These are phyloP conservation scores for Tipula vernalis DNA, from an alignment of 2,888 invertebrate species.

Conservation along the genomic window DNA sequence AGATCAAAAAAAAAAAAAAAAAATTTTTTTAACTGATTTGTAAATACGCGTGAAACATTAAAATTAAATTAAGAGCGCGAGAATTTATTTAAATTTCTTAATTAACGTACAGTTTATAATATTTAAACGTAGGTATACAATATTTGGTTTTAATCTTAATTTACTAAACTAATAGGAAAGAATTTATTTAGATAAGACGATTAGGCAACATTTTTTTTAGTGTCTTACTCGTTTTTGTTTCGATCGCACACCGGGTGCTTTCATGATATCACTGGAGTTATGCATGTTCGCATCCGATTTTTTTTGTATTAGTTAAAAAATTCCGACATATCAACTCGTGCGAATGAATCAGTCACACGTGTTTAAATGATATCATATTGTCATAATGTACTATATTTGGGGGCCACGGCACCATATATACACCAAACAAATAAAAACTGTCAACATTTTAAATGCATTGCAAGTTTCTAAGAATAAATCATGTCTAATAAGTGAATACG, in stretches of 20 bases:
- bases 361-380: not conserved
- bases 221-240: not conserved
- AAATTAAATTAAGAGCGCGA: conserved; percentile 4
- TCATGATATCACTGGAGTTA: not conserved
- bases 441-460: not conserved
- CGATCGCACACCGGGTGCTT: not conserved
- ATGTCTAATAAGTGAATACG: not conserved
- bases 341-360: not conserved
- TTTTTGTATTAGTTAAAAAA: not conserved
- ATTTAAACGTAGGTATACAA: not conserved
- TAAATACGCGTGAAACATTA: not conserved
- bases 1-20: not conserved
- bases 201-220: not conserved
- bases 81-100: not conserved
- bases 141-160: not conserved
- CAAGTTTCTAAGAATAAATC: not conserved
- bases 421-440: not conserved
- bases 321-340: not conserved
- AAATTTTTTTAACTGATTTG: not conserved
- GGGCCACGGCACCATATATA: not conserved
- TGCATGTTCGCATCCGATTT: not conserved
- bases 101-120: not conserved
- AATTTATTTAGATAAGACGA: not conserved
- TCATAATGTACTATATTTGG: not conserved
- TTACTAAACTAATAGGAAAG: not conserved